These are phyloP conservation scores for Gryllus longicercus DNA, from an alignment of 2,888 invertebrate genomes.

Conservation along the genomic window DNA sequence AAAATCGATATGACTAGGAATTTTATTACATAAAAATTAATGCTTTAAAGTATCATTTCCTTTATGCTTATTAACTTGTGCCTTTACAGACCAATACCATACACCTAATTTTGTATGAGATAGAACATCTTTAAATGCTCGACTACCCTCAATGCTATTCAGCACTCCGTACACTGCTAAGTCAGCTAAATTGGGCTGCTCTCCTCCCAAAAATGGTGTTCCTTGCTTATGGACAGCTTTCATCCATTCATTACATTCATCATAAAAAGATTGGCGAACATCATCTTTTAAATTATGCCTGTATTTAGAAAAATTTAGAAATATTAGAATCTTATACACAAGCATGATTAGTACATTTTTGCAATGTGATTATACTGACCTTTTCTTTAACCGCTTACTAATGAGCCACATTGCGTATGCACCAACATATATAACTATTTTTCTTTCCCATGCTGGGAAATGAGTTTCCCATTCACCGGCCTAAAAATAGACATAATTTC, in stretches of 20 bases:
- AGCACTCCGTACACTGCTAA: slow-evolving; percentile 86
- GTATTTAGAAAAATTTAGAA: slow-evolving; percentile 40
- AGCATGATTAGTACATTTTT: not conserved
- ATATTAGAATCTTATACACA: not conserved
- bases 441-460: slow-evolving; percentile 82
- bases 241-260: slow-evolving; percentile 80
- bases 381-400: slow-evolving; percentile 81
- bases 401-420: slow-evolving; percentile 92
- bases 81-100: slow-evolving; percentile 77
- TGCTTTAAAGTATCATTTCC: slow-evolving; percentile 47
- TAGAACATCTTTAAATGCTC: slow-evolving; percentile 79
- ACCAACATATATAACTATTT: slow-evolving; percentile 85
- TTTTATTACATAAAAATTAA: too few species aligned
- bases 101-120: slow-evolving; percentile 67
- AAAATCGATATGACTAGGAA: too few species aligned
- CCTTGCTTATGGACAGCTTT: slow-evolving; percentile 65
- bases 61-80: slow-evolving; percentile 56
- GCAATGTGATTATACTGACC: slow-evolving; percentile 48
- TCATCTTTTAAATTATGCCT: slow-evolving; percentile 83
- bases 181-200: slow-evolving; percentile 85
- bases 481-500: slow-evolving; percentile 40
- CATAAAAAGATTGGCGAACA: slow-evolving; percentile 84
- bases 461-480: slow-evolving; percentile 88
- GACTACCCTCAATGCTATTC: slow-evolving; percentile 89
- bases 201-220: slow-evolving; percentile 79